Evolutionary conservation across 2,888 invertebrate genomes (phyloP).

Genomic region (Adela reaumurella): DNA sequence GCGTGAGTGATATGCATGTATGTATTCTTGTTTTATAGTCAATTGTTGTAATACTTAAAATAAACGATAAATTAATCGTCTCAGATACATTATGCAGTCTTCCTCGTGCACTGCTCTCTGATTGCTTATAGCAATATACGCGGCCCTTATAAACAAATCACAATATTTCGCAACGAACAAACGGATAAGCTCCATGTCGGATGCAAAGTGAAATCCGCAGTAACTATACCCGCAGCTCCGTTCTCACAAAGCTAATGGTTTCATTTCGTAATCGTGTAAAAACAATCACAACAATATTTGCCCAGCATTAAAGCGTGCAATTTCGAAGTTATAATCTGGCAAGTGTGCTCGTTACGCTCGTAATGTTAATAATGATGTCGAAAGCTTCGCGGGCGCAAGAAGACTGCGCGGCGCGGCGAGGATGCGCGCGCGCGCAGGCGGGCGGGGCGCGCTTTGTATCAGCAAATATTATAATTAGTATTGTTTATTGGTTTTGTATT

Average conservation of each 20-base stretch:
- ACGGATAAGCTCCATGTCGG: no score
- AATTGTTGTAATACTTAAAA: no score
- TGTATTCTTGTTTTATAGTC: no score
- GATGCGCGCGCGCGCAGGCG: neutral
- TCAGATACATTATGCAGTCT: no score
- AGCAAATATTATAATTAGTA: neutral
- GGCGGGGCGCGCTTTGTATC: neutral
- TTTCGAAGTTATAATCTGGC: neutral
- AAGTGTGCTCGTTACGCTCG: neutral
- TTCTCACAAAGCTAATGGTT: neutral
- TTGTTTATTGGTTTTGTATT: neutral
- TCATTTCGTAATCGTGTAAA: neutral
- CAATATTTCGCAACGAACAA: no score
- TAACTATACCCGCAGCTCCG: neutral
- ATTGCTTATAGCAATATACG: no score
- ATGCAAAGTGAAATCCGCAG: no score
- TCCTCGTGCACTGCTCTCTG: no score
- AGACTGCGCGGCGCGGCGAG: neutral
- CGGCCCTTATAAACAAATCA: no score
- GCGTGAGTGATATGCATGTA: no score
- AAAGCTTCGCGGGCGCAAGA: neutral
- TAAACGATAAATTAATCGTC: no score
- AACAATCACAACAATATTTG: neutral
- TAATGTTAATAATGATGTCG: neutral
- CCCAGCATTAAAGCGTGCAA: neutral